These are phyloP conservation scores for Myxocyprinus asiaticus DNA, from an alignment of 2,113 vertebrate species.

Conservation along the genomic window DNA sequence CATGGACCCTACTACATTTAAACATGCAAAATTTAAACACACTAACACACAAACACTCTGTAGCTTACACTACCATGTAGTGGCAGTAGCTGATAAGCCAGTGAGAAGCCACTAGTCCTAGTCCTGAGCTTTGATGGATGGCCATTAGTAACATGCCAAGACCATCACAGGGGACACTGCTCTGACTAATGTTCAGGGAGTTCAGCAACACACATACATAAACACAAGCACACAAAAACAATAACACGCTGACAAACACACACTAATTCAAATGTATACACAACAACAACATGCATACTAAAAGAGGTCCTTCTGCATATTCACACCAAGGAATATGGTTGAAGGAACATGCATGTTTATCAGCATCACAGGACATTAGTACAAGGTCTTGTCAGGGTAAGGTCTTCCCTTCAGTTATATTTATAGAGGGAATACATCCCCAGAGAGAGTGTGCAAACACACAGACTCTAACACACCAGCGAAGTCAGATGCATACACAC, in stretches of 20 bases:
- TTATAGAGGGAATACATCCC: slow-evolving; percentile 38
- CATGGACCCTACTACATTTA: background rate
- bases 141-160: slow-evolving; percentile 18
- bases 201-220: background rate
- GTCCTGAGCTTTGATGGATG: slow-evolving; percentile 29
- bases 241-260: background rate
- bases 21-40: background rate
- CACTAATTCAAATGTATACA: too few species aligned
- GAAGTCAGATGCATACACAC: slow-evolving; percentile 14
- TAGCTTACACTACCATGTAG: background rate
- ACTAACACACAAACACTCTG: background rate
- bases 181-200: slow-evolving; percentile 29
- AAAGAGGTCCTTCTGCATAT: background rate
- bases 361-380: background rate
- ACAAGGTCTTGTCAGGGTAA: background rate
- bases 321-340: background rate
- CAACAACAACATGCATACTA: too few species aligned
- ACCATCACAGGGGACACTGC: slow-evolving; percentile 13
- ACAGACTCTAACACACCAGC: background rate
- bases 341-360: background rate
- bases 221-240: background rate
- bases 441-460: slow-evolving; percentile 30
- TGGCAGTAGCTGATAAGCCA: background rate
- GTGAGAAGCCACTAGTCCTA: slow-evolving; percentile 7
- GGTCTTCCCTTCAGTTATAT: slow-evolving; percentile 40